Conservation (phyloP, 2,888 invertebrate species). For the Tolmerus cingulatus region DNA sequence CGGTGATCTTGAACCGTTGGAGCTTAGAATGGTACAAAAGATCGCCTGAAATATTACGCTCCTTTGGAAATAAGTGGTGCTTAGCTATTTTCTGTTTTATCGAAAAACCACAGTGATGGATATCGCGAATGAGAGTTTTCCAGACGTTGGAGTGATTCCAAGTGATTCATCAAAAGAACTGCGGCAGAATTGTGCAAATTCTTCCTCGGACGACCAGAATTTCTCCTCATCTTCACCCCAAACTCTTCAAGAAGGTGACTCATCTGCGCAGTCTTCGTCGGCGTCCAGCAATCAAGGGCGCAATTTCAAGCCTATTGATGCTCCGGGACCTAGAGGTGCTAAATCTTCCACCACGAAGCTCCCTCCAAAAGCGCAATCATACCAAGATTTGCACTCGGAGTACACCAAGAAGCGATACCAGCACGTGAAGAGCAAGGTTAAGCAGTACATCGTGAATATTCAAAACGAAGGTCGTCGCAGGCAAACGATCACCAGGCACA, state of each 20-base stretch:
- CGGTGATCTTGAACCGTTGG: background rate
- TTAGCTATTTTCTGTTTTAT: background rate
- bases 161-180: background rate
- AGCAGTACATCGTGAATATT: slow-evolving; percentile 42
- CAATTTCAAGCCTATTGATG: background rate
- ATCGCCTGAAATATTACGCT: background rate
- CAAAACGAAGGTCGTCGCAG: slow-evolving; percentile 27
- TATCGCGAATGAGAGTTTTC: background rate
- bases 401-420: slow-evolving; percentile 44
- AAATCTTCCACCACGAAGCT: background rate
- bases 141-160: background rate
- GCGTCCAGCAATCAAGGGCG: background rate
- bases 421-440: slow-evolving; percentile 47
- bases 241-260: background rate
- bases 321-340: background rate
- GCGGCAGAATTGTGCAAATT: background rate
- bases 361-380: slow-evolving; percentile 34
- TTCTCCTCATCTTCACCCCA: background rate
- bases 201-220: background rate
- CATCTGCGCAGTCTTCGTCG: background rate
- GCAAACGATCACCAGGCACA: slow-evolving; percentile 30
- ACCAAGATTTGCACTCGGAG: slow-evolving; percentile 46
- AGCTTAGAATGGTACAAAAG: background rate
- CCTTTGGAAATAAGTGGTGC: background rate
- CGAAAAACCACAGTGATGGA: background rate